phyloP scores from a whole-genome alignment of 2,888 invertebrate genomes.

The Teleogryllus oceanicus region DNA sequence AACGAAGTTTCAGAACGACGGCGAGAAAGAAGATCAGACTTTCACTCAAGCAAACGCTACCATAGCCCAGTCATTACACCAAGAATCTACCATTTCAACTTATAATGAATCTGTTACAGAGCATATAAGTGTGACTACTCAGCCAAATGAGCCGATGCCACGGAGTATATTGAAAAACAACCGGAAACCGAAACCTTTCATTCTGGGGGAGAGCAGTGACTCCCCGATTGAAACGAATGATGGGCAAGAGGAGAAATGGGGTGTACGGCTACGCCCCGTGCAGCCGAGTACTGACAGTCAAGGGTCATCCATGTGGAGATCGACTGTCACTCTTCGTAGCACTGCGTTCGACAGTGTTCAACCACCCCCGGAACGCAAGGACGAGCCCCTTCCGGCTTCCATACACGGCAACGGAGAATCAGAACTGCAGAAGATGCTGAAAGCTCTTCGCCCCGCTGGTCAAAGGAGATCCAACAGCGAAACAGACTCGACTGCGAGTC shows the following conservation, averaged over 20 bases:
- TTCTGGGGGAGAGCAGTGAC: conserved; percentile 26
- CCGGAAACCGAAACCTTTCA: conserved; percentile 30
- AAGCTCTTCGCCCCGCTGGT: conserved; percentile 36
- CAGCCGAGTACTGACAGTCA: conserved; percentile 36
- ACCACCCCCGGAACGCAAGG: background rate
- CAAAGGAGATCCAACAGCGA: conserved; percentile 20
- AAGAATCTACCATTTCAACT: conserved; percentile 20
- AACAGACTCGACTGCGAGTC: background rate
- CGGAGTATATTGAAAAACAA: conserved; percentile 35
- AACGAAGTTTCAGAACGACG: conserved; percentile 39
- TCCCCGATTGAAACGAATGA: background rate
- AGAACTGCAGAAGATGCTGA: conserved; percentile 37
- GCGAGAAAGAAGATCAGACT: conserved; percentile 32
- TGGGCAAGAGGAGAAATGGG: conserved; percentile 46
- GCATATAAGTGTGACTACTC: background rate
- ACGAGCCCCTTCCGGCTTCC: background rate
- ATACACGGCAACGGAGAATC: conserved; percentile 21
- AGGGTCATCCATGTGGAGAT: conserved; percentile 47
- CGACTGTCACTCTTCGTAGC: conserved; percentile 48
- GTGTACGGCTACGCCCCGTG: conserved; percentile 51
- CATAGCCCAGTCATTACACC: conserved; percentile 20
- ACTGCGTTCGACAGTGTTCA: conserved; percentile 19
- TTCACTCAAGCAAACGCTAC: conserved; percentile 33
- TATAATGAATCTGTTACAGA: background rate
- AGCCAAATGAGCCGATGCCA: conserved; percentile 27